A percentile compares a stretch with the other conserved stretches of the same genome.
phyloP scores from a whole-genome alignment of 2,888 invertebrate genomes.

The Syritta pipiens region DNA sequence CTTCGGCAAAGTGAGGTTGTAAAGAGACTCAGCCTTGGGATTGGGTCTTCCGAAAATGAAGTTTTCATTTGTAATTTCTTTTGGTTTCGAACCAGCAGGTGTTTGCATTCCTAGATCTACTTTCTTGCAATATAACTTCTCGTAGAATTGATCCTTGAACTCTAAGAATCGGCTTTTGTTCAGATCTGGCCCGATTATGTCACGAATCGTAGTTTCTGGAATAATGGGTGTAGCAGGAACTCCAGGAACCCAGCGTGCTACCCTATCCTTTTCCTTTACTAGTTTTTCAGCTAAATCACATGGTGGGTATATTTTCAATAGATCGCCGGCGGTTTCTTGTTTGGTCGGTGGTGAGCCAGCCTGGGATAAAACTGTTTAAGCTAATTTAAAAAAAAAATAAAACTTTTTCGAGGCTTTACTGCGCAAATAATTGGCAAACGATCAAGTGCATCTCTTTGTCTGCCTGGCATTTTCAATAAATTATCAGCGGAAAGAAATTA shows the following conservation, averaged over 20 bases:
- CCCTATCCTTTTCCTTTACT: slow-evolving; percentile 70
- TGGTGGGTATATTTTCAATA: slow-evolving; percentile 65
- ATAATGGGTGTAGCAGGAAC: slow-evolving; percentile 55
- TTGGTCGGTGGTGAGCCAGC: slow-evolving; percentile 71
- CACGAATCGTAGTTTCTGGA: slow-evolving; percentile 67
- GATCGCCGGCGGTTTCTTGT: slow-evolving; percentile 29
- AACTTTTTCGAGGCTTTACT: slow-evolving; percentile 4
- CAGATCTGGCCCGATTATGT: slow-evolving; percentile 72
- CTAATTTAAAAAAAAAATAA: neutral
- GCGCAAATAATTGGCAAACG: slow-evolving; percentile 45
- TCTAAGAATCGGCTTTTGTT: slow-evolving; percentile 74
- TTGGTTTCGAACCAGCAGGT: slow-evolving; percentile 73
- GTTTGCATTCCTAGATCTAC: slow-evolving; percentile 71
- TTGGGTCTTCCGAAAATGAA: slow-evolving; percentile 72
- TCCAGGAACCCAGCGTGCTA: neutral
- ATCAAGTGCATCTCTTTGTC: slow-evolving; percentile 3
- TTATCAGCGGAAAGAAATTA: too few relatives aligned
- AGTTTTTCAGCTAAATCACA: slow-evolving; percentile 73
- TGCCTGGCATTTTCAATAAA: slow-evolving; percentile 17
- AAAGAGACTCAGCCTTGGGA: slow-evolving; percentile 49
- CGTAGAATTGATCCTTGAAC: slow-evolving; percentile 75
- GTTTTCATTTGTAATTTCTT: slow-evolving; percentile 72
- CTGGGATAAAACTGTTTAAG: neutral
- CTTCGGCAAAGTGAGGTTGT: slow-evolving; percentile 72
- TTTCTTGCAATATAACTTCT: slow-evolving; percentile 74